Conservation (phyloP, 2,888 invertebrate genomes). For the Cryptocephalus moraei region DNA sequence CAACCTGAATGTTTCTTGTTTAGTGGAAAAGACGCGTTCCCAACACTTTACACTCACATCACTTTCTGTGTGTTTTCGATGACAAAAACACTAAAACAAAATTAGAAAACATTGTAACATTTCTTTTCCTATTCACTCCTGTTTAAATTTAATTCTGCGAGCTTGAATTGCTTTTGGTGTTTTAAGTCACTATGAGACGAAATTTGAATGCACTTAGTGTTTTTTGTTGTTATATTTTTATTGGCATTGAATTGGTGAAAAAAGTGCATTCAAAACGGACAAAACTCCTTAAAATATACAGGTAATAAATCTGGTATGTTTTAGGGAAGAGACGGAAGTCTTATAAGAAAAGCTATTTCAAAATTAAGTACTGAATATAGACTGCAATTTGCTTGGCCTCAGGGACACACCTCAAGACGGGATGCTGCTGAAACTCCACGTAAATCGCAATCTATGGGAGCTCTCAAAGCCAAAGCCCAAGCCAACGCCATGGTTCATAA, state of each 20-base stretch:
- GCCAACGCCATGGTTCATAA: conserved; percentile 36
- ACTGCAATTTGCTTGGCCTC: conserved; percentile 84
- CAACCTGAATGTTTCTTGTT: conserved; percentile 10
- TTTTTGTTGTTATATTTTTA: conserved; percentile 1
- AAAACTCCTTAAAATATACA: conserved; percentile 11
- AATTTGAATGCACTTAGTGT: conserved; percentile 12
- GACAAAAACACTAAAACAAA: conserved; percentile 10
- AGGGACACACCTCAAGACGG: conserved; percentile 37
- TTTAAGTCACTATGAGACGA: conserved; percentile 9
- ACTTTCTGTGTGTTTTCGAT: conserved; percentile 9
- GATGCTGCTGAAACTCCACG: conserved; percentile 50
- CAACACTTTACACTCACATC: conserved; percentile 13
- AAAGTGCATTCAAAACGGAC: conserved; percentile 11
- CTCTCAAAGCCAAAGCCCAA: conserved; percentile 54
- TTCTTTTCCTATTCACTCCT: no score
- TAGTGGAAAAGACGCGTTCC: conserved; percentile 13
- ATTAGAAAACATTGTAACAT: background rate
- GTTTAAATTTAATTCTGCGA: no score
- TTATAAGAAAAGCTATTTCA: conserved; percentile 60
- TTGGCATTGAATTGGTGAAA: background rate
- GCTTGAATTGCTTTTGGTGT: conserved; percentile 5
- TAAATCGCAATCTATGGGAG: conserved; percentile 83
- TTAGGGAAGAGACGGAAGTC: conserved; percentile 45
- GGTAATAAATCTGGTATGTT: conserved; percentile 20
- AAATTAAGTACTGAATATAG: conserved; percentile 79